Percentiles rank a stretch among this genome's conserved stretches.
Conservation (phyloP, 2,888 invertebrate genomes). For the Ethmia dodecea region DNA sequence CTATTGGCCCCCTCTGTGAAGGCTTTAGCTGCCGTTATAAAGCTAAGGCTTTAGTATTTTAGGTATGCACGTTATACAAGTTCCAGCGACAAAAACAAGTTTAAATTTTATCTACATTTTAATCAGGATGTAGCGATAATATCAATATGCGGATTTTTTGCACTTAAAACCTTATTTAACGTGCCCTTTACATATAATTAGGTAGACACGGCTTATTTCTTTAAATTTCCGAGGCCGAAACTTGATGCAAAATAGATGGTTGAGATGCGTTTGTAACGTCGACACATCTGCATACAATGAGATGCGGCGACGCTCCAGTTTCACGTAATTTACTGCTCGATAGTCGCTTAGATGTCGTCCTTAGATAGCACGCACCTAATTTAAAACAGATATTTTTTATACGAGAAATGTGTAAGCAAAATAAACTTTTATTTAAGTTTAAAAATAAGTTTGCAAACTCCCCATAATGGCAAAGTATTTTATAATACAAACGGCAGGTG, state of each 20-base stretch:
- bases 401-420: slow-evolving; percentile 7
- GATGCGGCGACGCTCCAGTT: slow-evolving; percentile 51
- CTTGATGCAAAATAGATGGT: slow-evolving; percentile 60
- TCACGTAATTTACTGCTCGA: slow-evolving; percentile 64
- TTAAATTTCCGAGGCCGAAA: slow-evolving; percentile 54
- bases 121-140: slow-evolving; percentile 8
- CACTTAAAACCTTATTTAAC: slow-evolving; percentile 4
- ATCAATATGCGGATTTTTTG: slow-evolving; percentile 5
- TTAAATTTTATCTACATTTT: no score
- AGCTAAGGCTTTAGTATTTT: no score
- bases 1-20: no score
- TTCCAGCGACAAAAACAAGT: no score
- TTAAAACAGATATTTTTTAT: slow-evolving; percentile 38
- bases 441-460: neutral
- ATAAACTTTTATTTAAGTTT: neutral
- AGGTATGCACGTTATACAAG: no score
- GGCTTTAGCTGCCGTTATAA: no score
- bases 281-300: slow-evolving; percentile 71
- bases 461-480: no score
- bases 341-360: slow-evolving; percentile 61
- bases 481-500: no score
- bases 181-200: slow-evolving; percentile 17
- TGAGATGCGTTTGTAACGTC: slow-evolving; percentile 35
- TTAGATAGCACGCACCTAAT: slow-evolving; percentile 61
- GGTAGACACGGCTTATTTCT: slow-evolving; percentile 39